Evolutionary conservation across 35 echinoderm and acorn worm species (phyloP), one percentile per base, ranked within the genome.

Genomic region (Lytechinus pictus): DNA sequence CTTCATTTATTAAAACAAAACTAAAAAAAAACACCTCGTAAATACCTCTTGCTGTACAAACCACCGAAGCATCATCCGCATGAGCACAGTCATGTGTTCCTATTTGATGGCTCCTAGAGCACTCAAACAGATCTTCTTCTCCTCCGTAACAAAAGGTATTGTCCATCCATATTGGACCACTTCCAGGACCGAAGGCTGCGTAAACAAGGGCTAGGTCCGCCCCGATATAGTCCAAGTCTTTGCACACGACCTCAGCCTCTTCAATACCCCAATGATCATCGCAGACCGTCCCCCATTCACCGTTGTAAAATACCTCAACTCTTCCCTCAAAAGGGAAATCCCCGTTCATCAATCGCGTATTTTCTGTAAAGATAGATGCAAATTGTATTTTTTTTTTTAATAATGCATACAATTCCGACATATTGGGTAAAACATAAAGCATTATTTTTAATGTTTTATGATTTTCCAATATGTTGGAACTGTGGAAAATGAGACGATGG

Each of bases 171-270:
- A 90, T 90, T 4, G 88, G 29, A 52, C 29, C 88, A 90, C 10
- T 90, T 12, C 88, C 88, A 14, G 27, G 3, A 28, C 88, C 88
- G 52, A 14, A 90, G 28, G 88, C 88, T 44, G 88, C 88, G 29
- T 28, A 28, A 10, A 90, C 88, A 9, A 90, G 88, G 52, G 88
- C 88, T 9, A 90, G 88, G 28, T 90, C 88, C 88, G 88, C 88
- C 28, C 52, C 88, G 27, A 10, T 54, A 27, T 90, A 90, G 88
- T 44, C 88, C 27, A 90, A 33, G 0, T 90, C 29, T 33, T 27
- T 52, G 28, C 88, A 90, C 16, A 90, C 88, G 0, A 90, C 88
- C 29, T 54, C 29, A 6, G 88, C 88, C 88, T 90, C 88, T 10
- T 90, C 88, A 14, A 90, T 9, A 54, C 88, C 9, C 88, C 88